Percentiles rank a stretch among this genome's conserved stretches.
phyloP scores from a whole-genome alignment of 37 sponge, comb jelly and placozoan species.

The Halisarca cf. caerulea region DNA sequence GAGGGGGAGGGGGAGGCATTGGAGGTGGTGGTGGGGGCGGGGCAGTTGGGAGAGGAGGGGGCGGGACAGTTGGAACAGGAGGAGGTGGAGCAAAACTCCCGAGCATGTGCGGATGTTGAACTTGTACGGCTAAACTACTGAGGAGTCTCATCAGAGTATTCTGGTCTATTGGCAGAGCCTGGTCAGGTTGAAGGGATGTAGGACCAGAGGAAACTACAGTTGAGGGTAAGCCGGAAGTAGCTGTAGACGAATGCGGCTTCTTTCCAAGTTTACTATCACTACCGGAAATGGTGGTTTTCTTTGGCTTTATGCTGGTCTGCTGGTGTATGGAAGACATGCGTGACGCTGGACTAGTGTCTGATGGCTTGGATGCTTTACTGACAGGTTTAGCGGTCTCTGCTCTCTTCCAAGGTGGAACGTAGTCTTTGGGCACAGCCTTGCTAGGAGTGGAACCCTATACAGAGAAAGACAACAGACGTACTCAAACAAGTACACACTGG shows the following conservation, averaged over 20 bases:
- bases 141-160: slow-evolving; percentile 3
- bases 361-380: not conserved
- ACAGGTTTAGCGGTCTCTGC: not conserved
- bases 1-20: not conserved
- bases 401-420: slow-evolving; percentile 33
- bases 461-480: not conserved
- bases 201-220: not conserved
- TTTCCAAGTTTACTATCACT: not conserved
- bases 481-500: no score
- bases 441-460: not conserved
- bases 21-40: slow-evolving; percentile 49
- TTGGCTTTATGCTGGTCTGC: not conserved
- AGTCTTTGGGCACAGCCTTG: slow-evolving; percentile 4
- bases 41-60: slow-evolving; percentile 17
- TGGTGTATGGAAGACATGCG: not conserved
- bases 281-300: not conserved
- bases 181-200: not conserved
- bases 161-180: slow-evolving; percentile 11
- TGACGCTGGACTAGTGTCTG: not conserved
- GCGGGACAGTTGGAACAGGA: slow-evolving; percentile 25
- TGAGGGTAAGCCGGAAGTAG: not conserved
- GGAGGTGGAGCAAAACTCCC: not conserved
- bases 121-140: not conserved
- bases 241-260: not conserved
- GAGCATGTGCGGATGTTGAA: not conserved